Evolutionary conservation across 2,113 vertebrate species (phyloP), one percentile per base, ranked within the genome.

Genomic region (Sylvietta virens): DNA sequence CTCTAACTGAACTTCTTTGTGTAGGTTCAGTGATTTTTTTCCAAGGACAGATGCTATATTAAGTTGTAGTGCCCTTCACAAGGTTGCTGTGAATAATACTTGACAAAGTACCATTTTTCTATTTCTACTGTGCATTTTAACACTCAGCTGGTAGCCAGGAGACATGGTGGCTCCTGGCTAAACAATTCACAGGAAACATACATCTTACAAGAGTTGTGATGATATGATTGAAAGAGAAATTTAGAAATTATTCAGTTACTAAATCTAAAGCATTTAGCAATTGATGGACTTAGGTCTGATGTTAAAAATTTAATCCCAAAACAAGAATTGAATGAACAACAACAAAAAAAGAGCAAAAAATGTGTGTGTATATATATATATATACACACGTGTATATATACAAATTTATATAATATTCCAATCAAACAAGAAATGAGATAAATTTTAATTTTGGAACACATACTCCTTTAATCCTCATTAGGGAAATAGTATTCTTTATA

Each of bases 41-140:
- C 44, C 27, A 21, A 86, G 76, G 64, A 86, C 20, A 64, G 65
- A 58, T 89, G 27, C 57, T 89, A 71, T 78, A 87, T 91, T 67
- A 85, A 84, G 61, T 81, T 87, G 44, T 65, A 91, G 69, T 54
- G 56, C 17, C 76, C 67, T 94, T 94, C 77, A 86, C 35, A 80
- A 83, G 6, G 35, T 67, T 87, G 37, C 70, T 87, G 70, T 84
- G 73, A 81, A 91, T 91, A 70, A 74, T 62, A 60, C 64, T 77
- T 86, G 44, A 77, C 14, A 79, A 86, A 91, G 30, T 86, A 88
- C 18, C 30, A 30, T 92, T 92, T 31, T 83, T 70, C 64, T 62
- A 3, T 33, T 35, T 71, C 76, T 53, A 20, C 30, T 81, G 33
- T 62, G 33, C 27, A 33, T 95, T 91, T 88, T 66, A 83, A 37